Evolutionary conservation across 2,113 vertebrate genomes (phyloP).

Genomic region (Mirounga angustirostris): DNA sequence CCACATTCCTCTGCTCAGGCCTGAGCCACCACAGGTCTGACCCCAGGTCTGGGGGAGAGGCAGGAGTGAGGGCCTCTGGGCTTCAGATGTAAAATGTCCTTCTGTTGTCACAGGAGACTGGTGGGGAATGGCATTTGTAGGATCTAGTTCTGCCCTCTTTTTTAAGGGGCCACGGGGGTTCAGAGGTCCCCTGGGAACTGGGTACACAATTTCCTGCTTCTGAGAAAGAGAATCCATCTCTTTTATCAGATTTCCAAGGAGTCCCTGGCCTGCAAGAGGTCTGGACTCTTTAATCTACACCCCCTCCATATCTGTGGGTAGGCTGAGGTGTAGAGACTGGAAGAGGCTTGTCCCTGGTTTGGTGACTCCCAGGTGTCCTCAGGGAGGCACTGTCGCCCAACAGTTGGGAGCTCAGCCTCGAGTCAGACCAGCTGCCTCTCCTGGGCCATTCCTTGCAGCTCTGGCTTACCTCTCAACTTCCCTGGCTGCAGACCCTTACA

Average conservation of each 20-base stretch:
- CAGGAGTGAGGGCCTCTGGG: neutral
- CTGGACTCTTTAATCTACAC: neutral
- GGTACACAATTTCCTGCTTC: neutral
- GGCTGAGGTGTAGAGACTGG: neutral
- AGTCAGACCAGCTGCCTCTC: too few relatives aligned
- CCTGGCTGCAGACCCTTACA: neutral
- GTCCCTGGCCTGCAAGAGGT: neutral
- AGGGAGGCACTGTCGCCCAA: constrained; percentile 26
- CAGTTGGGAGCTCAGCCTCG: neutral
- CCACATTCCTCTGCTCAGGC: neutral
- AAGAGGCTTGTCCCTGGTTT: neutral
- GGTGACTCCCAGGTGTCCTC: neutral
- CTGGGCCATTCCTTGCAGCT: neutral
- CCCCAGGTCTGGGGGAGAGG: neutral
- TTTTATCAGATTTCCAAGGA: neutral
- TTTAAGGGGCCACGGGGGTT: neutral
- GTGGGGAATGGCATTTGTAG: neutral
- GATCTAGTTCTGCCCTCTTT: neutral
- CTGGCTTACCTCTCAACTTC: neutral
- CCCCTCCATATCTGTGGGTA: neutral
- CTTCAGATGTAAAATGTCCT: neutral
- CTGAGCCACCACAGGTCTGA: neutral
- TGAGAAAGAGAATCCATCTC: neutral
- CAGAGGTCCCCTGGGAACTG: neutral
- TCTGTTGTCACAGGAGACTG: neutral